Evolutionary conservation across 2,113 vertebrate genomes (phyloP), one percentile per base, ranked within the genome.

Genomic region (Dipodomys stephensi): DNA sequence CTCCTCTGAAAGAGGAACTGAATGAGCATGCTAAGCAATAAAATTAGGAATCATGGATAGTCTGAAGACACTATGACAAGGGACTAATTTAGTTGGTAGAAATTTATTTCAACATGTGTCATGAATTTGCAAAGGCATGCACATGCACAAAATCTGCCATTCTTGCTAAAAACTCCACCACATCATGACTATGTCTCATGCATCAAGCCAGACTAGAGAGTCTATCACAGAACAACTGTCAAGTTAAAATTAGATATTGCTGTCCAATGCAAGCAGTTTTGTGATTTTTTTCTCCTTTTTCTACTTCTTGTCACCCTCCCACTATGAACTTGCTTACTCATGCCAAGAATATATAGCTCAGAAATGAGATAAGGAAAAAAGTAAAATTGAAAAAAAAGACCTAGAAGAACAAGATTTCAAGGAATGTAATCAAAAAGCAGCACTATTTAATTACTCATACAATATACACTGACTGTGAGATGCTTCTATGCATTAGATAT

Each of bases 231-330:
- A 93, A 92, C 80, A 94, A 95, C 73, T 91, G 95, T 79, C 22
- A 32, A 91, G 91, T 83, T 97, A 95, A 97, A 97, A 97, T 91
- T 95, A 68, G 91, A 94, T 84, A 60, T 18, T 2, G 20, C 91
- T 94, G 83, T 90, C 95, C 94, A 96, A 72, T 72, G 91, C 94
- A 95, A 80, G 71, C 87, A 94, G 39, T 62, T 94, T 96, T 79
- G 90, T 74, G 92, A 90, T 97, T 97, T 91, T 78, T 95, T 96
- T 92, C 92, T 94, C 60, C 85, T 73, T 89, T 96, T 93, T 90
- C 87, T 13, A 83, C 35, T 96, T 96, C 91, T 94, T 39, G 0
- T 88, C 93, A 95, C 82, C 92, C 95, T 97, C 94, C 96, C 86
- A 97, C 96, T 94, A 87, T 53, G 53, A 96, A 95, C 69, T 67